Evolutionary conservation across 2,888 invertebrate genomes (phyloP).

Genomic region (Drosophila hamatofila): DNA sequence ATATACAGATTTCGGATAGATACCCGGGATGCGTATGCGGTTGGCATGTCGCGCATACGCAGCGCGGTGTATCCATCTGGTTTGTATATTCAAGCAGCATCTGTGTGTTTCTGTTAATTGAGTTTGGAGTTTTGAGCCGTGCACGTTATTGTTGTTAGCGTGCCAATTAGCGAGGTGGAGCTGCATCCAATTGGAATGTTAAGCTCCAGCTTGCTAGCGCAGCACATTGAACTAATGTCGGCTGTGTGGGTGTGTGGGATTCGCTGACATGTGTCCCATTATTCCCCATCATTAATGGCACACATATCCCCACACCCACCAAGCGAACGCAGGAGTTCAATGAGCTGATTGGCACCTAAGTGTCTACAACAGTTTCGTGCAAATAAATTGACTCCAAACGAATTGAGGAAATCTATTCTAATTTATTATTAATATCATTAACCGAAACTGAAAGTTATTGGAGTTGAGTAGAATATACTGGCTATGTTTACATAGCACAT

Average conservation of each 20-base stretch:
- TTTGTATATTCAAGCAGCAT: not conserved
- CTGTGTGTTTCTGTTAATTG: constrained; percentile 8
- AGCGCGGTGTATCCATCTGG: constrained; percentile 3
- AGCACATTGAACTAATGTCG: constrained; percentile 11
- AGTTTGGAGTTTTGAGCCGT: constrained; percentile 5
- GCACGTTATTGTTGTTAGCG: constrained; percentile 9
- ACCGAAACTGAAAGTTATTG: constrained; percentile 45
- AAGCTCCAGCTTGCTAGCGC: constrained; percentile 9
- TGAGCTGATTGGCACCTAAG: constrained; percentile 27
- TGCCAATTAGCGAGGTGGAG: constrained; percentile 28
- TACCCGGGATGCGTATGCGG: not conserved
- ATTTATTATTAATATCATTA: constrained; percentile 65
- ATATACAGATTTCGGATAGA: not conserved
- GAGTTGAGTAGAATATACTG: constrained; percentile 66
- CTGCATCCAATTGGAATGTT: constrained; percentile 26
- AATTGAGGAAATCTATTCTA: constrained; percentile 4
- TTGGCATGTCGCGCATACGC: constrained; percentile 43
- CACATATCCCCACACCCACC: not conserved
- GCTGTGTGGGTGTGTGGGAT: not conserved
- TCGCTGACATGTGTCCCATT: no score
- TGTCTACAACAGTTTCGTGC: constrained; percentile 41
- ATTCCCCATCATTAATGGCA: no score
- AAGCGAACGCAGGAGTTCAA: constrained; percentile 4
- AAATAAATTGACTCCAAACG: not conserved
- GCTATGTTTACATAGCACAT: constrained; percentile 63